These are phyloP conservation scores for Somateria mollissima DNA, from an alignment of 2,797 vertebrate genomes.

Conservation along the genomic window DNA sequence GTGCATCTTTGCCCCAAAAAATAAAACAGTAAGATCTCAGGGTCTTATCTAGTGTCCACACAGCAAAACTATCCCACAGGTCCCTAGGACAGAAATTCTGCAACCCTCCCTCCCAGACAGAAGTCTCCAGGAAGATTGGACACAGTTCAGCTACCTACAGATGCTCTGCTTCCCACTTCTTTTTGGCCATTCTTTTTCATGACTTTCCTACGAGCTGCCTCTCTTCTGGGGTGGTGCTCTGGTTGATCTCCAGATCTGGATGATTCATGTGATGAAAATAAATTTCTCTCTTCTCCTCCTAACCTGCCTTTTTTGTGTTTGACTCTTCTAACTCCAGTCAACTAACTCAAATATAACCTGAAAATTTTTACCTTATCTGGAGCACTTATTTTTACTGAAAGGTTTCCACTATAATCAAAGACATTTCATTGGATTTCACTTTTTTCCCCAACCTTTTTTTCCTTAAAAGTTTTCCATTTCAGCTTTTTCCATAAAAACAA, in stretches of 20 bases:
- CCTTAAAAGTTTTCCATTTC: background rate
- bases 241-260: background rate
- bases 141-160: background rate
- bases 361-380: background rate
- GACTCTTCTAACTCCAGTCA: background rate
- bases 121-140: background rate
- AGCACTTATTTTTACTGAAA: background rate
- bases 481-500: conserved; percentile 3
- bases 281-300: background rate
- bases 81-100: background rate
- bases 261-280: background rate
- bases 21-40: background rate
- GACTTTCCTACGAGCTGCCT: background rate
- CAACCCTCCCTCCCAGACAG: background rate
- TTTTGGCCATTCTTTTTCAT: background rate
- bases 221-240: background rate
- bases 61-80: background rate
- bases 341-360: background rate
- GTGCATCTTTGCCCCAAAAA: background rate
- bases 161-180: background rate
- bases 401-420: background rate
- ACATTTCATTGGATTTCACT: background rate
- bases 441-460: background rate
- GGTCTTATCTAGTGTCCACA: background rate
- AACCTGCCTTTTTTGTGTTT: background rate